Conservation (phyloP, 2,888 invertebrate species). For the Leuctra nigra region DNA sequence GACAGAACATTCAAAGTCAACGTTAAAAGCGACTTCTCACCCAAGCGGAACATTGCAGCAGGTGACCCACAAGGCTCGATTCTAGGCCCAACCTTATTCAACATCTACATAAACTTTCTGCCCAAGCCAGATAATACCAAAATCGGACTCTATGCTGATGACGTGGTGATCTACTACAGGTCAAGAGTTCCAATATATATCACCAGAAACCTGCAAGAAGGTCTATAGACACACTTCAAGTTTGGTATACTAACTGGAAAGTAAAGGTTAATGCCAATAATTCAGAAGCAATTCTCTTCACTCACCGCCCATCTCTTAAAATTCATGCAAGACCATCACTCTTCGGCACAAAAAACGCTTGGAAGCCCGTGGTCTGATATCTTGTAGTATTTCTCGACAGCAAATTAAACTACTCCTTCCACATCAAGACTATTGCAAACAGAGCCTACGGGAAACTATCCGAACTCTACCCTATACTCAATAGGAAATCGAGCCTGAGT, state of each 20-base stretch:
- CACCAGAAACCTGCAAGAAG: slow-evolving; percentile 13
- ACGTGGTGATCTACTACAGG: slow-evolving; percentile 24
- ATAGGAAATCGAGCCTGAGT: not conserved
- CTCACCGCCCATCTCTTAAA: too few relatives aligned
- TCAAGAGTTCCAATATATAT: not conserved
- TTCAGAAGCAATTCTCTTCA: slow-evolving; percentile 24
- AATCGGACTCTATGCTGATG: slow-evolving; percentile 26
- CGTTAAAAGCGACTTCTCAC: slow-evolving; percentile 26
- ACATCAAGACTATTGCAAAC: not conserved
- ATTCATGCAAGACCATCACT: not conserved
- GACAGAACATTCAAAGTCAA: slow-evolving; percentile 31
- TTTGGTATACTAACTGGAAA: slow-evolving; percentile 24
- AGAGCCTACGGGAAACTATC: not conserved
- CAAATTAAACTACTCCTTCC: not conserved
- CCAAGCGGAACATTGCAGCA: slow-evolving; percentile 25
- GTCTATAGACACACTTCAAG: slow-evolving; percentile 1
- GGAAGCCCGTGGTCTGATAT: not conserved
- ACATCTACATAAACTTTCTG: slow-evolving; percentile 31
- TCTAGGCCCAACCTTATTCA: slow-evolving; percentile 31
- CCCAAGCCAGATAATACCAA: slow-evolving; percentile 24
- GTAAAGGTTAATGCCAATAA: slow-evolving; percentile 25
- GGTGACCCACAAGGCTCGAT: slow-evolving; percentile 34
- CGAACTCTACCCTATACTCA: not conserved
- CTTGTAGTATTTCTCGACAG: not conserved
- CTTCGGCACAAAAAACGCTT: not conserved